Base-by-base conservation (phyloP, 2,113 vertebrate species). In the Nesoenas mayeri region DNA sequence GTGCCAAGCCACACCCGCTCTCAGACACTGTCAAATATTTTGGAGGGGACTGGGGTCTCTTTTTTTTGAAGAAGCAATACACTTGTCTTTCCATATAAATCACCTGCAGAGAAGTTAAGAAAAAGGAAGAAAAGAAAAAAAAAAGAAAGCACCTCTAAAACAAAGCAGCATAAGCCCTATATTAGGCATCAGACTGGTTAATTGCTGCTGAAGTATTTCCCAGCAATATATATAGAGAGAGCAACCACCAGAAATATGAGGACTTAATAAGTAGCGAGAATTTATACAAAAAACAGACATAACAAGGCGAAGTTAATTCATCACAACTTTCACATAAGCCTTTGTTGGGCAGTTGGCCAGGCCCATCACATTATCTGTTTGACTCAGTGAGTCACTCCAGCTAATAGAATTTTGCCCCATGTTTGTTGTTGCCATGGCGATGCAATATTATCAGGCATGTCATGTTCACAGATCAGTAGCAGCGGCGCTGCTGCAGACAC, bases 341-440 rank as follows among this genome's bases (percentile, higher is more conserved):
- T 97, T 98, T 98, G 98, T 98, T 96, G 95, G 98, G 98, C 96
- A 97, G 97, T 97, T 97, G 96, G 97, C 97, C 98, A 97, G 97
- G 95, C 94, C 97, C 97, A 93, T 98, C 97, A 95, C 98, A 98
- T 98, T 98, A 98, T 98, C 98, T 98, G 96, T 98, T 98, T 98
- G 98, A 98, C 98, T 98, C 98, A 96, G 97, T 98, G 98, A 98
- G 98, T 98, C 98, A 98, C 97, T 97, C 97, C 89, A 95, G 97
- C 97, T 98, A 98, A 98, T 98, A 98, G 98, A 98, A 98, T 98
- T 98, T 98, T 98, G 98, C 98, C 97, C 97, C 97, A 93, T 98
- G 98, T 98, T 99, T 99, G 98, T 97, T 92, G 98, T 99, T 99
- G 98, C 98, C 98, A 99, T 98, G 98, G 98, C 65, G 91, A 99